phyloP scores from a whole-genome alignment of 2,797 vertebrate genomes.

The Pseudopleuronectes americanus region DNA sequence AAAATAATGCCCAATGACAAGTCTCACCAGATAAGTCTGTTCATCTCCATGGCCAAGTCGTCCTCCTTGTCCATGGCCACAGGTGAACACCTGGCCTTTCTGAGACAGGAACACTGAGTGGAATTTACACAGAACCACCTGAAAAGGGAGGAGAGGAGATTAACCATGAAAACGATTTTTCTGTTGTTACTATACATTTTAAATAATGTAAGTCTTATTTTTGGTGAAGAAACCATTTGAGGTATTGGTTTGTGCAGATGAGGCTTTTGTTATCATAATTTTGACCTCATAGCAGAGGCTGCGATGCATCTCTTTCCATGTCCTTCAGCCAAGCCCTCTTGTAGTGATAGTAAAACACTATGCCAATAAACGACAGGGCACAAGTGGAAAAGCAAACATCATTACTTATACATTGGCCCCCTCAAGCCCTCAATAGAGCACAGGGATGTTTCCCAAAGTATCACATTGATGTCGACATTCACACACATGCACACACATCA shows the following conservation, averaged over 20 bases:
- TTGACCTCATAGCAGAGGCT: slow-evolving; percentile 49
- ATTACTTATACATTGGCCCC: slow-evolving; percentile 83
- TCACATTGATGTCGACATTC: slow-evolving; percentile 77
- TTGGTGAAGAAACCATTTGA: background rate
- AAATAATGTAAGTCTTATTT: background rate
- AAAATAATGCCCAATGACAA: background rate
- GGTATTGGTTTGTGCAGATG: slow-evolving; percentile 12
- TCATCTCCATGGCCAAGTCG: slow-evolving; percentile 97
- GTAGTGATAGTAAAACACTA: slow-evolving; percentile 77
- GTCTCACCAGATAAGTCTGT: slow-evolving; percentile 94
- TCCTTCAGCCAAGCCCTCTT: slow-evolving; percentile 63
- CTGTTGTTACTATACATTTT: background rate
- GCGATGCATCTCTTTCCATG: slow-evolving; percentile 64
- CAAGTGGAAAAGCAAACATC: slow-evolving; percentile 84
- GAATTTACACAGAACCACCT: slow-evolving; percentile 98
- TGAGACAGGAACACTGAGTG: slow-evolving; percentile 98
- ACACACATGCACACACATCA: slow-evolving; percentile 69
- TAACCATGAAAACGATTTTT: background rate
- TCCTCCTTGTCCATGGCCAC: slow-evolving; percentile 97
- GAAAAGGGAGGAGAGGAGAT: slow-evolving; percentile 15
- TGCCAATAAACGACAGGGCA: slow-evolving; percentile 69
- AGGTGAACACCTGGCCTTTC: slow-evolving; percentile 96
- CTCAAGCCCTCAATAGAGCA: slow-evolving; percentile 73
- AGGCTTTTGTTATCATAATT: slow-evolving; percentile 41
- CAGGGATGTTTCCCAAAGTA: slow-evolving; percentile 79